Evolutionary conservation across 2,888 invertebrate genomes (phyloP), one percentile per base, ranked within the genome.

Genomic region (Carterocephalus palaemon): DNA sequence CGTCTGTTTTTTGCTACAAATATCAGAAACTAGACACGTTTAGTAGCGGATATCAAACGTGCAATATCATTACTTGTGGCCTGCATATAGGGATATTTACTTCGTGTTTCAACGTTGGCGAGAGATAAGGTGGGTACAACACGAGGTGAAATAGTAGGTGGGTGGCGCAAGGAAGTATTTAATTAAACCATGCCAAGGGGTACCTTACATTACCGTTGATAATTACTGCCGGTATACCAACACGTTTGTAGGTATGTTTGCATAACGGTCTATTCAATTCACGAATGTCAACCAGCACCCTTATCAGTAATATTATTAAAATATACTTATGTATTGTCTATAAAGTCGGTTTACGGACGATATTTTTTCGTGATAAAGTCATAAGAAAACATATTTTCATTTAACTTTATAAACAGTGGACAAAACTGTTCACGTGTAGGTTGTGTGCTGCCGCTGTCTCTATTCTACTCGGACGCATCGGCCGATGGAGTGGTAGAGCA

Each of bases 141-240:
- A 72, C 70, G 72, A 74, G 70, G 74, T 75, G 70, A 76, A 75
- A 75, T 75, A 77, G 67, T 75, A 65, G 73, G 69, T 65, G 73
- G 75, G 72, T 62, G 74, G 75, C 71, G 69, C 65, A 54, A 59
- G 61, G 62, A 65, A 66, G 78, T 83, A 80, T 84, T 83, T 84
- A 84, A 84, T 84, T 84, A 84, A 84, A 84, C 80, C 75, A 74
- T 75, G 71, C 73, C 70, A 68, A 64, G 67, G 66, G 65, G 70
- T 57, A 68, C 61, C 64, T 66, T 67, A 75, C 74, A 75, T 67
- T 75, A 76, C 75, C 68, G 67, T 69, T 67, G 75, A 78, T 83
- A 81, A 83, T 84, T 79, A 81, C 81, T 75, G 79, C 78, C 78
- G 78, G 74, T 75, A 70, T 64, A 74, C 73, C 76, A 67, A 76